Base-by-base conservation (phyloP, 2,113 vertebrate species). In the Oreochromis tanganicae region DNA sequence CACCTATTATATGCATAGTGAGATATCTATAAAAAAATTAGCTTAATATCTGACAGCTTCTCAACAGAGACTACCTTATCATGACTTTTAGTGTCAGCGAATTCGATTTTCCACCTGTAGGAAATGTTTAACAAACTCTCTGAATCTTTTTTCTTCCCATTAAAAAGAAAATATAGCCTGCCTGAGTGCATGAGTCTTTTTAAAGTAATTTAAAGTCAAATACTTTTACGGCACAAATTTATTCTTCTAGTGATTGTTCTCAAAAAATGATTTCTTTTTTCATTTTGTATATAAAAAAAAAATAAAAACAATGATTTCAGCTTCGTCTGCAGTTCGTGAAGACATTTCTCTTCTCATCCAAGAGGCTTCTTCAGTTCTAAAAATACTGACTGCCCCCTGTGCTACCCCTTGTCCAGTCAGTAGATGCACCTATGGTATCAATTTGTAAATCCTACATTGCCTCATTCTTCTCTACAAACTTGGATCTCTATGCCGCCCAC, bases 21-120 rank as follows among this genome's bases (percentile, higher is more conserved):
- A 36, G 4, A 6, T 14, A 14, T 36, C 59, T 36, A 6, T 4
- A 50, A 34, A 63, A 63, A 0, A 1, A 12, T 4, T 0, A 19
- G 5, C n/a, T 21, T 27, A 19, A 50, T 4, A 61, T n/a, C 80
- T 46, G 38, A 9, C n/a, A 43, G 2, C 17, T 46, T 61, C 55
- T 46, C 21, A 2, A n/a, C 38, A 38, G 17, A 6, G 3, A 8
- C 14, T 12, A 38, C 41, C 19, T 12, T 7, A n/a, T 68, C 36
- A 36, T 2, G 3, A 11, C 34, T n/a, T 17, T 59, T 11, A 21
- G 7, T n/a, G 5, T 68, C 19, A 41, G 63, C 63, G 41, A 68
- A 21, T 21, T 10, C 41, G 10, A 41, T n/a, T 21, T 11, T 12
- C 16, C 17, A 1, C 38, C 2, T 19, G 71, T 32, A 29, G 55